Base-by-base conservation (phyloP, 1,140 invertebrate genomes). In the Pseudomyrmex pallidus region DNA sequence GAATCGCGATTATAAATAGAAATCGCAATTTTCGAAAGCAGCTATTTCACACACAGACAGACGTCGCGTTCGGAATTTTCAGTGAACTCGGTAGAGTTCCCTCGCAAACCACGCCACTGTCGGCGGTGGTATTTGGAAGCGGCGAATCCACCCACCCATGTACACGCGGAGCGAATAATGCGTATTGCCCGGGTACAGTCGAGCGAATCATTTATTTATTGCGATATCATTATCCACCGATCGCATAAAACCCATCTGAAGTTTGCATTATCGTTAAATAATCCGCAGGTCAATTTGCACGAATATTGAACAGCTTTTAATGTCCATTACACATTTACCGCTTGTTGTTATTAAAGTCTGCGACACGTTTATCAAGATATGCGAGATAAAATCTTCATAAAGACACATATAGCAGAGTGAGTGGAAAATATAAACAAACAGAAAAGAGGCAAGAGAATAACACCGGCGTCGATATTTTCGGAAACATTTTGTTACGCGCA, bases 261-360 rank as follows among this genome's bases (percentile, higher is more conserved):
- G 67, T 85, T 80, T 86, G 67, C 68, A 86, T 85, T 82, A 86
- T 56, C 54, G 74, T 82, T 85, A 85, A 86, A 85, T 85, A 86
- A 86, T 73, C 63, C 63, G 56, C 17, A 67, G 76, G 66, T 48
- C 84, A 86, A 86, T 86, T 85, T 85, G 63, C 50, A n/a, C 62
- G 63, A 57, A 80, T 86, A 85, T 86, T 59, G 68, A 86, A 22
- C 35, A 56, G n/a, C 50, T 62, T 85, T 82, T 72, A 57, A 68
- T 74, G 62, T 2, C 8, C 20, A 59, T 74, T 82, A 86, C 15
- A 20, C 15, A 66, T 74, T 66, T 25, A 56, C 46, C 46, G 52
- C 52, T 82, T 68, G 22, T 82, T 78, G 17, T 72, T 59, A 68
- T 59, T 70, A 85, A 86, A 64, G 15, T 22, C 12, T 57, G 50